Evolutionary conservation across 2,888 invertebrate genomes (phyloP).

Genomic region (Phengaris arion): DNA sequence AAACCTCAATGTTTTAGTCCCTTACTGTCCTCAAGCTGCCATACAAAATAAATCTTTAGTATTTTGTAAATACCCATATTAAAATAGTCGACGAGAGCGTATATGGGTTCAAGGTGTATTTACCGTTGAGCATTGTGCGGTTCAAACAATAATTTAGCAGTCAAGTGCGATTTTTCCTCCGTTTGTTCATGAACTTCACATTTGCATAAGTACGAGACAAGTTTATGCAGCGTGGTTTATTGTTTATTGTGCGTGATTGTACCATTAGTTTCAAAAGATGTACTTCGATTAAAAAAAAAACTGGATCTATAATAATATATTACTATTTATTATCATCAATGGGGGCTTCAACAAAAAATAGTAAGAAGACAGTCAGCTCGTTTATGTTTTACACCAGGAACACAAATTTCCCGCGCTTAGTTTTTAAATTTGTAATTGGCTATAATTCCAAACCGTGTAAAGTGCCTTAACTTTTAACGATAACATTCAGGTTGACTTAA

Average conservation of each 20-base stretch:
- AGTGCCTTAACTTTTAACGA: not conserved
- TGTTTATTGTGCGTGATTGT: not conserved
- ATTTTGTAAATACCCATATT: not conserved
- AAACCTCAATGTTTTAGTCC: too few species aligned
- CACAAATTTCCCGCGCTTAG: too few species aligned
- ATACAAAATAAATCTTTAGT: not conserved
- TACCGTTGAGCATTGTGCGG: constrained; percentile 25
- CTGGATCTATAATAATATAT: too few species aligned
- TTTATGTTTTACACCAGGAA: too few species aligned
- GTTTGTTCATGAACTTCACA: constrained; percentile 33
- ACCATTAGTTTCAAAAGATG: not conserved
- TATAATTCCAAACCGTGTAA: not conserved
- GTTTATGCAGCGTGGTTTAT: not conserved
- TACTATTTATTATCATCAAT: not conserved
- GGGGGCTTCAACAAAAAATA: too few species aligned
- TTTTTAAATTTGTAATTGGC: not conserved
- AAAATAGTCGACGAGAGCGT: not conserved
- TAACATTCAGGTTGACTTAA: not conserved
- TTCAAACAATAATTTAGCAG: constrained; percentile 31
- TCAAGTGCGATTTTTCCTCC: constrained; percentile 28
- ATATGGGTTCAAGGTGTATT: constrained; percentile 22
- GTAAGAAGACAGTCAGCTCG: too few species aligned
- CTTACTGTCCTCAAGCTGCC: too few species aligned
- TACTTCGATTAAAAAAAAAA: not conserved
- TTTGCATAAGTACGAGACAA: constrained; percentile 32